Evolutionary conservation across 2,797 vertebrate species (phyloP).

Genomic region (Crax fasciolata): DNA sequence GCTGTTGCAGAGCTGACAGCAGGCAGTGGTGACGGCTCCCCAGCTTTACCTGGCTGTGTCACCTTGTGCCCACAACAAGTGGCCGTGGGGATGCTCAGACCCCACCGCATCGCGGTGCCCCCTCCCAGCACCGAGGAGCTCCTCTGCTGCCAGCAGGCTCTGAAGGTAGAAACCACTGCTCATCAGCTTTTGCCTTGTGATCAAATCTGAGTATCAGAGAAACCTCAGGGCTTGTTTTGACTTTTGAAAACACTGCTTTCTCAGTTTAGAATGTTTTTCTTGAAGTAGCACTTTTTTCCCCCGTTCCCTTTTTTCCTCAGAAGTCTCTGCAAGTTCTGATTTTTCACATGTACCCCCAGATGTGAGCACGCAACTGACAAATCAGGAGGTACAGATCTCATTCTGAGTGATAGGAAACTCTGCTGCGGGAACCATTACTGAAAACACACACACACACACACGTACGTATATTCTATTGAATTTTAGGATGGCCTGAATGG

Average conservation of each 20-base stretch:
- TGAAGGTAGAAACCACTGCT: constrained; percentile 1
- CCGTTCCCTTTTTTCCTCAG: background rate
- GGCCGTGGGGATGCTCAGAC: background rate
- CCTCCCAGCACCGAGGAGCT: background rate
- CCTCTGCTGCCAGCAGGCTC: background rate
- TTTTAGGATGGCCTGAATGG: background rate
- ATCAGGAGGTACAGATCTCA: background rate
- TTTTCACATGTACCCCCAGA: background rate
- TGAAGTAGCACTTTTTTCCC: background rate
- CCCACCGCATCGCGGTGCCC: fast-evolving
- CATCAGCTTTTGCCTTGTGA: background rate
- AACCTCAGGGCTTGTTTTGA: constrained; percentile 3
- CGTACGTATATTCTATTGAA: background rate
- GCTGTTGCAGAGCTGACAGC: background rate
- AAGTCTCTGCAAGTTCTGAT: background rate
- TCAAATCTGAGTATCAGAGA: background rate
- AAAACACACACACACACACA: background rate
- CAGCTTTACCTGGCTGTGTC: background rate
- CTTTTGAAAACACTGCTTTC: background rate
- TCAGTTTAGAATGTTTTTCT: background rate
- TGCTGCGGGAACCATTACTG: background rate
- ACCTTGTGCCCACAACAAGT: background rate
- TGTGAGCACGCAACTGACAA: background rate
- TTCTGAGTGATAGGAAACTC: background rate
- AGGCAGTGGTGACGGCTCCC: background rate